Evolutionary conservation across 1,140 invertebrate species (phyloP).

Genomic region (Drosophila elegans): DNA sequence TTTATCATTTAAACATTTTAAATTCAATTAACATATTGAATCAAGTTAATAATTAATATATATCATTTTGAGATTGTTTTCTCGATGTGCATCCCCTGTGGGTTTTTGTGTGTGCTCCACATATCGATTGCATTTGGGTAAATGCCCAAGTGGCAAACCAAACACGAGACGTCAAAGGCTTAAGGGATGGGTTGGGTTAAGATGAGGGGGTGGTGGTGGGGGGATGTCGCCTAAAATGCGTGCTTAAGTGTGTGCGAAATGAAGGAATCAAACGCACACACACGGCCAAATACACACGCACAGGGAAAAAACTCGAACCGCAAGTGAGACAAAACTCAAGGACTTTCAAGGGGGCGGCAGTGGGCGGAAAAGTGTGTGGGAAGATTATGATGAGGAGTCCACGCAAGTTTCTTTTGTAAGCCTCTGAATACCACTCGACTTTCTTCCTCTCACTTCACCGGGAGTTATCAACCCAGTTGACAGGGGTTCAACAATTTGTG

Average conservation of each 20-base stretch:
- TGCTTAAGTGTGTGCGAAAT: conserved; percentile 50
- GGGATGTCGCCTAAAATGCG: conserved; percentile 45
- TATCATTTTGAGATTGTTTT: no score
- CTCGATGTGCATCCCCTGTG: background rate
- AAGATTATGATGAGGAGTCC: conserved; percentile 21
- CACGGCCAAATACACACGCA: conserved; percentile 6
- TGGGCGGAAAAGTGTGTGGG: background rate
- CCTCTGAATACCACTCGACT: conserved; percentile 23
- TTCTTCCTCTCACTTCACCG: conserved; percentile 9
- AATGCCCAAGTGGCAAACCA: conserved; percentile 47
- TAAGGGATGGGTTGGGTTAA: background rate
- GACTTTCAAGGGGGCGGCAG: no score
- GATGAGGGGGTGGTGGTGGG: background rate
- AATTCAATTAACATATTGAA: conserved; percentile 13
- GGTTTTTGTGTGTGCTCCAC: conserved; percentile 22
- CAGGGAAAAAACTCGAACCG: conserved; percentile 16
- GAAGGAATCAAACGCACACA: conserved; percentile 46
- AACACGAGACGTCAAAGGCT: conserved; percentile 33
- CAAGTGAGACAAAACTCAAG: conserved; percentile 35
- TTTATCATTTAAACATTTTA: no score
- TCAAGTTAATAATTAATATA: no score
- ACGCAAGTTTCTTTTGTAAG: conserved; percentile 44
- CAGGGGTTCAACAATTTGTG: conserved; percentile 23
- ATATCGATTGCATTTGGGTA: conserved; percentile 45
- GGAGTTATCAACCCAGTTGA: conserved; percentile 24